Conservation (phyloP, 2,113 vertebrate genomes). For the Raja brachyura region DNA sequence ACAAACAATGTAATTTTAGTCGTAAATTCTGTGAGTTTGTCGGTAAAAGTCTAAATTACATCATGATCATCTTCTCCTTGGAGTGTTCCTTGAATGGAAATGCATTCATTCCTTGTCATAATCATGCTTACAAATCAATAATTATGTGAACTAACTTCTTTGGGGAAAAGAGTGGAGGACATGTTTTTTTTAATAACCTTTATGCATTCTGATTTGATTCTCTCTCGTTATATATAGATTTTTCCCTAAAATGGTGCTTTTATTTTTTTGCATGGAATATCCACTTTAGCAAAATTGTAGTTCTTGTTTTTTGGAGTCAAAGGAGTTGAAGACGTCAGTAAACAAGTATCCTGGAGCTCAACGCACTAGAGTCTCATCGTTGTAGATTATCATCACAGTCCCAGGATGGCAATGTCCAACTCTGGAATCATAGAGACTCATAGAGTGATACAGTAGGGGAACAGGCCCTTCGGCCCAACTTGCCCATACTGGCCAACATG, state of each 20-base stretch:
- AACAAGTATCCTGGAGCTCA: not conserved
- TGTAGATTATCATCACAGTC: too few relatives aligned
- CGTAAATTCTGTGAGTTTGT: not conserved
- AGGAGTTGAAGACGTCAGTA: not conserved
- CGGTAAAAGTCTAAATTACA: slow-evolving; percentile 23
- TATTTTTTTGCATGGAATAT: not conserved
- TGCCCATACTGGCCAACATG: too few relatives aligned
- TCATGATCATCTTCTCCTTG: slow-evolving; percentile 4
- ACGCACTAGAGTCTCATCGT: too few relatives aligned
- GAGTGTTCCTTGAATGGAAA: slow-evolving; percentile 32
- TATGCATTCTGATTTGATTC: not conserved
- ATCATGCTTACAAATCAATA: slow-evolving; percentile 34
- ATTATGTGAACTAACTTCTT: slow-evolving; percentile 36
- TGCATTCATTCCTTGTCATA: slow-evolving; percentile 24
- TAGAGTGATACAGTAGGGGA: too few relatives aligned
- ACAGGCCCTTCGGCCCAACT: too few relatives aligned
- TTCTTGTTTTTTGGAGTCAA: not conserved
- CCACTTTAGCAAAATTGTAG: not conserved
- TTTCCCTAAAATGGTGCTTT: not conserved
- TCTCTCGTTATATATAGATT: not conserved
- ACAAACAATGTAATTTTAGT: slow-evolving; percentile 26
- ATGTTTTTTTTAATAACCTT: not conserved
- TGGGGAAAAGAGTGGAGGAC: slow-evolving; percentile 2
- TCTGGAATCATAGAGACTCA: too few relatives aligned
- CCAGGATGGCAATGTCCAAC: too few relatives aligned